phyloP scores from a whole-genome alignment of 2,888 invertebrate genomes.

The Anarsia innoxiella region DNA sequence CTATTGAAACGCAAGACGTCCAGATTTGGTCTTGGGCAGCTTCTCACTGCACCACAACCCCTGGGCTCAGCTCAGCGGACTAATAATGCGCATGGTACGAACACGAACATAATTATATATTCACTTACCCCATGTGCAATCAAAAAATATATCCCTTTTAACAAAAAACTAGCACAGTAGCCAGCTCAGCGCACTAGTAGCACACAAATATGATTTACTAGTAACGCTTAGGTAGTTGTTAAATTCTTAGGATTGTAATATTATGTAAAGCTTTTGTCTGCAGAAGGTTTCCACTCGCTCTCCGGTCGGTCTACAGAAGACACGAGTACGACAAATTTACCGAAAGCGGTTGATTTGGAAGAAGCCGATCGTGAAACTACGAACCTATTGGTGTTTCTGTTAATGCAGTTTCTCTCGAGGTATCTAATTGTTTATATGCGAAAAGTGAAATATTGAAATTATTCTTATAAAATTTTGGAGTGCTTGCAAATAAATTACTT shows the following conservation, averaged over 20 bases:
- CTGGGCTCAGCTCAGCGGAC: constrained; percentile 23
- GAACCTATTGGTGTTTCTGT: constrained; percentile 93
- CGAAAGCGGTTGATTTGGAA: constrained; percentile 93
- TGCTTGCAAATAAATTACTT: too few relatives aligned
- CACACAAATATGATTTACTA: too few relatives aligned
- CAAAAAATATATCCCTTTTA: too few relatives aligned
- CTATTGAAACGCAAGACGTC: constrained; percentile 94
- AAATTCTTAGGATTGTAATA: too few relatives aligned
- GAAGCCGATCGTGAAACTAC: constrained; percentile 97
- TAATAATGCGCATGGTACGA: constrained; percentile 31
- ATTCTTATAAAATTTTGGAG: too few relatives aligned
- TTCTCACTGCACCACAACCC: constrained; percentile 61
- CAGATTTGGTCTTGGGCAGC: constrained; percentile 92
- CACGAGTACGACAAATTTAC: constrained; percentile 84
- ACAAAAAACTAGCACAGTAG: too few relatives aligned
- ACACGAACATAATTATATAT: too few relatives aligned
- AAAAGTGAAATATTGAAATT: neutral
- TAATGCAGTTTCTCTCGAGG: constrained; percentile 95
- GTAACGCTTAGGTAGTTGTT: too few relatives aligned
- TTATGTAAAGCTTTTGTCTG: too few relatives aligned
- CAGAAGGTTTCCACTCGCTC: constrained; percentile 83
- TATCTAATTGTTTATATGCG: constrained; percentile 39
- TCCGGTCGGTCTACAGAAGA: constrained; percentile 82
- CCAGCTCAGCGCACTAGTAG: too few relatives aligned
- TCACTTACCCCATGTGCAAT: too few relatives aligned